Base-by-base conservation (phyloP, 2,888 invertebrate species). In the Alcis repandata region DNA sequence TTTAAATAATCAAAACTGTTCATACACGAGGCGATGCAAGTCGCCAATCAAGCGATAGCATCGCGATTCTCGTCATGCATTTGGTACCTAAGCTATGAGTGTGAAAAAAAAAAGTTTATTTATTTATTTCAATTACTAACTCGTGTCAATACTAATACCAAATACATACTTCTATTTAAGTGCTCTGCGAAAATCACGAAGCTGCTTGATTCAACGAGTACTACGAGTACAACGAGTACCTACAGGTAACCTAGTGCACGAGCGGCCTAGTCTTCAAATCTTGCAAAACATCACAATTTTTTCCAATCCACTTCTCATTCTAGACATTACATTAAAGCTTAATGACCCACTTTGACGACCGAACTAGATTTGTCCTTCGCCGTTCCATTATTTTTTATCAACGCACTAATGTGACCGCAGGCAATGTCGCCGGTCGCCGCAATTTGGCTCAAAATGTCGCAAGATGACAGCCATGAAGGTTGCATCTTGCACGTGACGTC, bases 391-490 rank as follows among this genome's bases (percentile, higher is more conserved):
- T 32, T 57, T 74, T 73, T 77, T 71, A 76, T 79, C 66, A 68
- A 53, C 65, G 54, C 68, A 63, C 78, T 82, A 79, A 85, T 85
- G 84, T 77, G 78, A 78, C 79, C 84, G 68, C 79, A 79, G 76
- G 69, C 78, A 79, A 78, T 84, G 84, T 86, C 84, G 78, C 76
- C 78, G 60, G 82, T 83, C 82, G 77, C 75, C 79, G 63, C 61
- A 72, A 76, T 71, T 83, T 73, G 77, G 72, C 79, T 80, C 78
- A 77, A 83, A 66, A 81, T 80, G 79, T 79, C 80, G 82, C 83
- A 82, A 79, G 85, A 77, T 84, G 88, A 88, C 84, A 86, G 76
- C 77, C 90, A 79, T 88, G 91, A 91, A 92, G 91, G 91, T 78
- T 89, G 88, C 84, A 82, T 75, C 76, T 73, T 77, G 84, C 87